These are phyloP conservation scores for Heteromurus nitidus DNA, from an alignment of 2,888 invertebrate species.

Conservation along the genomic window DNA sequence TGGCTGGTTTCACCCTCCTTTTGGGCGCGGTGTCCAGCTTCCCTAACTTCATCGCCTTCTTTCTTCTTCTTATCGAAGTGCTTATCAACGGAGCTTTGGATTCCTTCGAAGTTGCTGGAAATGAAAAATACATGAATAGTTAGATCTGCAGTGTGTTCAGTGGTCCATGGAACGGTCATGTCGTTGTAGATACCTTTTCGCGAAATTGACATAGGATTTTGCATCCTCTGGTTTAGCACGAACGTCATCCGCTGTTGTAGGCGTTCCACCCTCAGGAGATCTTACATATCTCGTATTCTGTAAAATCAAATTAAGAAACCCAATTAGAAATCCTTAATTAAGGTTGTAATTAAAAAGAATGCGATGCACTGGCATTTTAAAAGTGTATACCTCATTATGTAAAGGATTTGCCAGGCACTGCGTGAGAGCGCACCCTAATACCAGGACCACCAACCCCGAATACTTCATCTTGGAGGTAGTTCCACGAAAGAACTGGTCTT, in stretches of 20 bases:
- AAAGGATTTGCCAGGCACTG: background rate
- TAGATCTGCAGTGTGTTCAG: too few species aligned
- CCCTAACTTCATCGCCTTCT: slow-evolving; percentile 14
- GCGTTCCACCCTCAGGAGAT: background rate
- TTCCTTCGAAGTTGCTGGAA: slow-evolving; percentile 21
- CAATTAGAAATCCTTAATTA: too few species aligned
- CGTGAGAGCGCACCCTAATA: slow-evolving; percentile 32
- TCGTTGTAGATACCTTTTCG: background rate
- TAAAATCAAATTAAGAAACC: too few species aligned
- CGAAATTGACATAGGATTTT: background rate
- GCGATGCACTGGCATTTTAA: too few species aligned
- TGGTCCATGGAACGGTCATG: background rate
- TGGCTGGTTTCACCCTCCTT: background rate
- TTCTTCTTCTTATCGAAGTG: slow-evolving; percentile 33
- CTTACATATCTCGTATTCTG: background rate
- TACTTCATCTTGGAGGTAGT: slow-evolving; percentile 19
- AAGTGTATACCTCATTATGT: background rate
- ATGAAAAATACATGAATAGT: too few species aligned
- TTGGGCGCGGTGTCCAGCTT: slow-evolving; percentile 8
- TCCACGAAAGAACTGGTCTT: too few species aligned
- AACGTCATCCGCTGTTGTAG: background rate
- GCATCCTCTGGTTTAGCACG: slow-evolving; percentile 17
- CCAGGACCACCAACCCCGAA: background rate
- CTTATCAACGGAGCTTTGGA: slow-evolving; percentile 31
- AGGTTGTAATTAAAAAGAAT: too few species aligned